These are phyloP conservation scores for Strigops habroptila DNA, from an alignment of 2,113 vertebrate genomes.

Conservation along the genomic window DNA sequence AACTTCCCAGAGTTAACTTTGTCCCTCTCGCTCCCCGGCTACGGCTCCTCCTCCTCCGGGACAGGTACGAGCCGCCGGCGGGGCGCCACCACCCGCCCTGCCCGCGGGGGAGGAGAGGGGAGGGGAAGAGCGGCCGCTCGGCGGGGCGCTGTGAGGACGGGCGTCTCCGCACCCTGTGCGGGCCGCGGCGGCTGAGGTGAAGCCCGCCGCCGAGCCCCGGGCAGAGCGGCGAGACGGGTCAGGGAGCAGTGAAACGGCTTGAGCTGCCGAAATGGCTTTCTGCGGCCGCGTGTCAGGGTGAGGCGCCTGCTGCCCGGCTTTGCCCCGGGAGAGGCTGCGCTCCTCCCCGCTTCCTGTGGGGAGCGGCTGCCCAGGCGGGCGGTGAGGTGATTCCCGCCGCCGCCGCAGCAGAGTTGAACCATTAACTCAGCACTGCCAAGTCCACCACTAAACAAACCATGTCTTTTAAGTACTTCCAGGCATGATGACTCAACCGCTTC, in stretches of 20 bases:
- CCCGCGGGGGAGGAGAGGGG: background rate
- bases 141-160: background rate
- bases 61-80: slow-evolving; percentile 38
- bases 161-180: background rate
- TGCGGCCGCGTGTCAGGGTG: too few relatives aligned
- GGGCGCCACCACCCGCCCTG: background rate
- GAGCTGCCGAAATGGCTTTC: too few relatives aligned
- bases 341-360: background rate
- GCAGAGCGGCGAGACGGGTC: background rate
- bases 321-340: background rate
- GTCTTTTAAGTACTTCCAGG: background rate
- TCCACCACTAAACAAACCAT: background rate
- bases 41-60: slow-evolving; percentile 5
- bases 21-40: background rate
- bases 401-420: background rate
- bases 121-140: background rate
- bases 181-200: background rate
- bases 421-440: background rate
- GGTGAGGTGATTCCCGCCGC: background rate
- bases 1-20: slow-evolving; percentile 35
- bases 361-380: background rate
- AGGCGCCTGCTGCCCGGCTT: background rate
- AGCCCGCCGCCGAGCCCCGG: background rate
- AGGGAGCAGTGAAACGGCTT: background rate
- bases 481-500: background rate